Evolutionary conservation across 2,113 vertebrate genomes (phyloP).

Genomic region (Muntiacus reevesi): DNA sequence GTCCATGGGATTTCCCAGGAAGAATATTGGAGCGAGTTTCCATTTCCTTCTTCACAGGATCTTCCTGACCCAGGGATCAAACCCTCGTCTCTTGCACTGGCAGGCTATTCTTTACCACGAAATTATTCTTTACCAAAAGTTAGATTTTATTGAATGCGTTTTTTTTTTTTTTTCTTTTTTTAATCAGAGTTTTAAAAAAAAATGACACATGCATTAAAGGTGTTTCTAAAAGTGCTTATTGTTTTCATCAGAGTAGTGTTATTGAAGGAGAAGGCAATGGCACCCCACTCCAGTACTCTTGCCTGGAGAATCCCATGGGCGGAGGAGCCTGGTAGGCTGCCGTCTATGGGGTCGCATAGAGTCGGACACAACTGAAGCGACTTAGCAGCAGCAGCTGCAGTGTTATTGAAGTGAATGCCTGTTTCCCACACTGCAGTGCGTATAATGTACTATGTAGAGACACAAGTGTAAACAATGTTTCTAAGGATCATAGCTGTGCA

Average conservation of each 20-base stretch:
- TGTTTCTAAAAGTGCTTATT: not conserved
- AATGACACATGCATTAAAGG: not conserved
- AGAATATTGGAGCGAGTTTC: not conserved
- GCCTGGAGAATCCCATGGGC: not conserved
- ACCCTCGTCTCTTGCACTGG: not conserved
- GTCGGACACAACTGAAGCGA: rapidly evolving
- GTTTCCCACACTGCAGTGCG: not conserved
- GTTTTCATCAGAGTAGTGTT: not conserved
- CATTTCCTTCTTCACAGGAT: not conserved
- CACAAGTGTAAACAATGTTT: not conserved
- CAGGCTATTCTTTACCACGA: not conserved
- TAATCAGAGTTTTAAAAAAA: not conserved
- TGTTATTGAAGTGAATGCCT: not conserved
- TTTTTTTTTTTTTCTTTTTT: not conserved
- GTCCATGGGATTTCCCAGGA: not conserved
- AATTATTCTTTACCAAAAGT: not conserved
- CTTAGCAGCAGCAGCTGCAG: not conserved
- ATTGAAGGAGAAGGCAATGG: not conserved
- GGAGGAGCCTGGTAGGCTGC: not conserved
- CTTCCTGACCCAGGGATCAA: not conserved
- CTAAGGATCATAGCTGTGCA: not conserved
- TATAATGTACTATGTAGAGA: not conserved
- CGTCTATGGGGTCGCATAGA: rapidly evolving
- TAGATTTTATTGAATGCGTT: not conserved
- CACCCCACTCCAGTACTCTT: not conserved